These are phyloP conservation scores for Cyanoramphus novaezelandiae DNA, from an alignment of 2,113 vertebrate species.

Conservation along the genomic window DNA sequence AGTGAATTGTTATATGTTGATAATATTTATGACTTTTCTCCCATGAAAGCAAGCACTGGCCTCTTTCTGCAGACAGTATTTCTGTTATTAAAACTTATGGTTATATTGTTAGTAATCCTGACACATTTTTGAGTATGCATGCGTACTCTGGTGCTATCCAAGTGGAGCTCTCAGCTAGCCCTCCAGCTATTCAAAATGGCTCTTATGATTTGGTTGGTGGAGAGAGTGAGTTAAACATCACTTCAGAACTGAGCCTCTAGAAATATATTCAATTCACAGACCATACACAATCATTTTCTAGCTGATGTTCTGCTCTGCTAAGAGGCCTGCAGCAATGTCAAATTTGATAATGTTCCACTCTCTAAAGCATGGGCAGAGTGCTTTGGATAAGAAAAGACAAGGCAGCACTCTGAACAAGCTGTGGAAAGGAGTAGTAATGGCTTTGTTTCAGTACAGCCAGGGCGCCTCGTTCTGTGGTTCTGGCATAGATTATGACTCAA, in stretches of 20 bases:
- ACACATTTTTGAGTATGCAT: not conserved
- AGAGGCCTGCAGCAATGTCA: slow-evolving; percentile 31
- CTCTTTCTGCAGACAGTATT: not conserved
- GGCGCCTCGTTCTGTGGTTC: not conserved
- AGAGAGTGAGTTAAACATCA: slow-evolving; percentile 10
- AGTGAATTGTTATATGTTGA: not conserved
- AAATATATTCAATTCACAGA: slow-evolving; percentile 15
- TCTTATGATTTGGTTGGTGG: not conserved
- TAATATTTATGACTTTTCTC: not conserved
- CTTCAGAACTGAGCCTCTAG: slow-evolving; percentile 31
- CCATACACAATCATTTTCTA: not conserved
- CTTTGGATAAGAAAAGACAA: slow-evolving; percentile 9
- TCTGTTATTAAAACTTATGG: not conserved
- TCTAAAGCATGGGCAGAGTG: not conserved
- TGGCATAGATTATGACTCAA: not conserved
- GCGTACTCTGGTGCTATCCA: not conserved
- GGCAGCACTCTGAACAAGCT: not conserved
- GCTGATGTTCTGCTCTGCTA: slow-evolving; percentile 43
- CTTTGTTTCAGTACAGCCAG: not conserved
- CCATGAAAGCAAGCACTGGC: not conserved
- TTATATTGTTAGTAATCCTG: slow-evolving; percentile 15
- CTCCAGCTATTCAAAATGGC: not conserved
- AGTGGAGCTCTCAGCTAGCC: not conserved
- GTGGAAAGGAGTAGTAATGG: not conserved
- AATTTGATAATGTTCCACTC: slow-evolving; percentile 30